Percentiles rank a stretch among this genome's conserved stretches.
These are phyloP conservation scores for Mormyrus iriodes DNA, from an alignment of 2,113 vertebrate genomes.

Conservation along the genomic window DNA sequence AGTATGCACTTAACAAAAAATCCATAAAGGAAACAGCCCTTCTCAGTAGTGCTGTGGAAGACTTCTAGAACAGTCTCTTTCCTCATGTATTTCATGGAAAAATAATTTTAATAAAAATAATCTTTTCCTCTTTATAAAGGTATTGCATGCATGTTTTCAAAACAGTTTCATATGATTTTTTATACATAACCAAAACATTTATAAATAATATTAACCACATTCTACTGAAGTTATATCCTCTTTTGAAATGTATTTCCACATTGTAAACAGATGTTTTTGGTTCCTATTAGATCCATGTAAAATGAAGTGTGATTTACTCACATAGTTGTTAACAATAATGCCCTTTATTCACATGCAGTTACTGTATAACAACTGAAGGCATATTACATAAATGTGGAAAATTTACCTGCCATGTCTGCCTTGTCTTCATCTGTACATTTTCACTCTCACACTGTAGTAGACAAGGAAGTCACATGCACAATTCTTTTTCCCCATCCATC, in stretches of 20 bases:
- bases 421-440: background rate
- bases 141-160: background rate
- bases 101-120: background rate
- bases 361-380: background rate
- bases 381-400: background rate
- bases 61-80: constrained; percentile 2
- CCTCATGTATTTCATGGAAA: background rate
- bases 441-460: background rate
- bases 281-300: background rate
- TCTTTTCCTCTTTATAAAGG: background rate
- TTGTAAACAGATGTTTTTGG: background rate
- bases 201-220: background rate
- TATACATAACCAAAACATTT: background rate
- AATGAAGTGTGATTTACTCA: background rate
- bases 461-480: background rate
- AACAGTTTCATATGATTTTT: background rate
- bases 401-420: background rate
- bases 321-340: background rate
- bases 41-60: background rate
- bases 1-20: background rate
- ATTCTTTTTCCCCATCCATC: background rate
- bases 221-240: background rate
- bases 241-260: background rate
- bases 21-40: background rate
- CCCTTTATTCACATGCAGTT: background rate